Percentiles rank a stretch among this genome's conserved stretches.
phyloP scores from a whole-genome alignment of 2,888 invertebrate genomes.

The Pasiphila rectangulata region DNA sequence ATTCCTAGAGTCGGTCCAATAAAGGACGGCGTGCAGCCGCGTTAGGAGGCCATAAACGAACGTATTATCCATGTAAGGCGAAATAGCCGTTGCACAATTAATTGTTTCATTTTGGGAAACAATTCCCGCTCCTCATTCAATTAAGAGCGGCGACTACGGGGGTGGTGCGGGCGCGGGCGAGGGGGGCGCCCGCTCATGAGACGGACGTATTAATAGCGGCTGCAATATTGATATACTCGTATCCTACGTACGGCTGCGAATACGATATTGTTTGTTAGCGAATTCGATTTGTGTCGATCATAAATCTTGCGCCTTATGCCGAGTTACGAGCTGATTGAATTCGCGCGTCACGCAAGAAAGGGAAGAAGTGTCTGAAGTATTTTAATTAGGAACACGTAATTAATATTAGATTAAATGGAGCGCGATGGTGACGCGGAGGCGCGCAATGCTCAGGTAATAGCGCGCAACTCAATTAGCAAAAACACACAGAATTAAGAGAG shows the following conservation, averaged over 20 bases:
- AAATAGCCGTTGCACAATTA: constrained; percentile 82
- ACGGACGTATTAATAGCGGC: constrained; percentile 81
- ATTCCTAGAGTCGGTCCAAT: constrained; percentile 79
- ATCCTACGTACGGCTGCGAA: constrained; percentile 75
- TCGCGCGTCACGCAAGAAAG: constrained; percentile 55
- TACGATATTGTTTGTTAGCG: constrained; percentile 80
- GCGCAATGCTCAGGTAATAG: constrained; percentile 54
- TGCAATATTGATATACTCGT: constrained; percentile 81
- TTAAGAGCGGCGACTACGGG: constrained; percentile 79
- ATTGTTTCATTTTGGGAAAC: constrained; percentile 82
- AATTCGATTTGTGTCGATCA: constrained; percentile 81
- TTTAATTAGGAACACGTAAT: constrained; percentile 62
- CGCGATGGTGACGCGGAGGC: constrained; percentile 39
- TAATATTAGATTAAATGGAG: constrained; percentile 59
- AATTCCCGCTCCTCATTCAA: constrained; percentile 82
- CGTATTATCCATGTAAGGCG: constrained; percentile 82
- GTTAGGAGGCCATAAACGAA: constrained; percentile 81
- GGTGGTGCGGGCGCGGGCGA: constrained; percentile 43
- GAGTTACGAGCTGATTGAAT: constrained; percentile 76
- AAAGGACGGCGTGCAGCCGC: constrained; percentile 79
- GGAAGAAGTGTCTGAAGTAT: constrained; percentile 32
- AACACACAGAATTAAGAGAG: constrained; percentile 77
- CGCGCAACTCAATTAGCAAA: constrained; percentile 77
- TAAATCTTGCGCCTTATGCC: constrained; percentile 81
- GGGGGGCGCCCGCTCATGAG: constrained; percentile 71